Conservation (phyloP, 2,888 invertebrate genomes). For the Clanis bilineata region DNA sequence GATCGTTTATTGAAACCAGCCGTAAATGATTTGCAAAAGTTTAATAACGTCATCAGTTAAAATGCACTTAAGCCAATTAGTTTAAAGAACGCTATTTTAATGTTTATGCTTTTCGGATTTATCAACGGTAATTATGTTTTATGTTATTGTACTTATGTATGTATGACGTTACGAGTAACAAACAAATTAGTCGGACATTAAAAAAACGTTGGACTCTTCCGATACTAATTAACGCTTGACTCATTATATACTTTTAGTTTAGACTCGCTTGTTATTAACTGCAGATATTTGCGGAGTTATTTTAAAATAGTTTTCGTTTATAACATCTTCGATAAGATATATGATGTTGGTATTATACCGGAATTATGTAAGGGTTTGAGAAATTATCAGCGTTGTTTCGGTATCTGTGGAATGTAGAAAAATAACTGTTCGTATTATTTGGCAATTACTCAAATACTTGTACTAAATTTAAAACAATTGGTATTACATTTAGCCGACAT, state of each 20-base stretch:
- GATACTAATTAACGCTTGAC: conserved; percentile 63
- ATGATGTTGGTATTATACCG: not conserved
- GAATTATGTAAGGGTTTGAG: not conserved
- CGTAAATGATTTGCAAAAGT: not conserved
- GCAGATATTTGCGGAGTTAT: conserved; percentile 63
- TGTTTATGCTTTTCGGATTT: conserved; percentile 23
- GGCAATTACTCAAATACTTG: conserved; percentile 7
- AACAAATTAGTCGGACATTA: conserved; percentile 73
- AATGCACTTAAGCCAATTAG: conserved; percentile 39
- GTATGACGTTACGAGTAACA: conserved; percentile 42
- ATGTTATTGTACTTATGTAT: conserved; percentile 30
- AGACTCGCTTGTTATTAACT: conserved; percentile 66
- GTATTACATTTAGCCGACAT: not conserved
- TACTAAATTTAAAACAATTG: conserved; percentile 13
- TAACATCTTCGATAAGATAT: not conserved
- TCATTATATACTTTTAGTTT: conserved; percentile 45
- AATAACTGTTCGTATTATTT: not conserved
- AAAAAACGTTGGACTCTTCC: conserved; percentile 65
- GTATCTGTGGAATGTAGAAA: not conserved
- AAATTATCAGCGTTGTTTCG: not conserved
- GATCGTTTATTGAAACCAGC: too few species aligned
- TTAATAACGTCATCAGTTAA: conserved; percentile 16
- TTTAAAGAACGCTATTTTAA: conserved; percentile 24
- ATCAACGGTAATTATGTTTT: conserved; percentile 29
- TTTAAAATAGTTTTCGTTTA: conserved; percentile 18